phyloP scores from a whole-genome alignment of 1,140 invertebrate species.

The Ips typographus region DNA sequence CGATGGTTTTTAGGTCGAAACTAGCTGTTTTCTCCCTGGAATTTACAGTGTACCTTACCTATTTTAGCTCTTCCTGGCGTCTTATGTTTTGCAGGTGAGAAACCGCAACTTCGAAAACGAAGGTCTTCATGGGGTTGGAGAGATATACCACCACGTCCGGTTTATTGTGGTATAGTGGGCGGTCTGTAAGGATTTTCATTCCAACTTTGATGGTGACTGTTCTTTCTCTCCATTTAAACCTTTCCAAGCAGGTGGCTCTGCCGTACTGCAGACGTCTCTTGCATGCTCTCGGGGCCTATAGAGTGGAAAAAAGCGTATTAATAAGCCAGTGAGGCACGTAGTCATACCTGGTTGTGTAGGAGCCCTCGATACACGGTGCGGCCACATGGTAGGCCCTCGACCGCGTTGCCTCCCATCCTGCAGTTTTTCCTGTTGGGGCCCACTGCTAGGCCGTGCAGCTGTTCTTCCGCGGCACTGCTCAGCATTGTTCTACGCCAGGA shows the following conservation, averaged over 20 bases:
- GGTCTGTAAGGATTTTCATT: no score
- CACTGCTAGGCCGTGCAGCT: no score
- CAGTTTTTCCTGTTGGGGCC: no score
- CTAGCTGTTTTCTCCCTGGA: neutral
- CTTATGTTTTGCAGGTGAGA: neutral
- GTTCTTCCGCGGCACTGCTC: no score
- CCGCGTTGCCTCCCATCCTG: no score
- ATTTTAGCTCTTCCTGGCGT: neutral
- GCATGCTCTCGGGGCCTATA: neutral
- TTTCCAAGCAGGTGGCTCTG: no score
- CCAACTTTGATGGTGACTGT: no score
- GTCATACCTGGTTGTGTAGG: conserved; percentile 8
- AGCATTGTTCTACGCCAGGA: no score
- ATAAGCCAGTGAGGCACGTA: conserved; percentile 8
- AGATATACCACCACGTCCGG: no score
- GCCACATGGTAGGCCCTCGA: conserved; percentile 20
- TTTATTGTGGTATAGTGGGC: no score
- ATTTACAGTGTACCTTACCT: neutral
- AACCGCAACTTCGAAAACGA: neutral
- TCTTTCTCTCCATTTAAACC: no score
- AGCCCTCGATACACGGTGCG: conserved; percentile 4
- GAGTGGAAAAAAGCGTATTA: neutral
- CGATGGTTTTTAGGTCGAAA: neutral
- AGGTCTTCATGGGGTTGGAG: neutral
- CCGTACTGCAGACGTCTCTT: neutral